Percentiles rank a stretch among this genome's conserved stretches.
Evolutionary conservation across 2,888 invertebrate species (phyloP).

Genomic region (Zeuzera pyrina): DNA sequence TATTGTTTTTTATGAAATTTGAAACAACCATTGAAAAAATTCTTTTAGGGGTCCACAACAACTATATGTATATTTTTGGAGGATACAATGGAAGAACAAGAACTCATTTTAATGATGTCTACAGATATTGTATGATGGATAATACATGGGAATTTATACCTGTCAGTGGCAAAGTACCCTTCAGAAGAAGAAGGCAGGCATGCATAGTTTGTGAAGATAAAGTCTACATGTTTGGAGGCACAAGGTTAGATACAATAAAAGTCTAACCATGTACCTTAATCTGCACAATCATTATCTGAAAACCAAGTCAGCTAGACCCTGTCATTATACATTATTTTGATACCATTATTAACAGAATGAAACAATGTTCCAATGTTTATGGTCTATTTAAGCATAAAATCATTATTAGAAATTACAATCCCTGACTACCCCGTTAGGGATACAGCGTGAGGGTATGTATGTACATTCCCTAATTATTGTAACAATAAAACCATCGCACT

Average conservation of each 20-base stretch:
- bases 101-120: constrained; percentile 88
- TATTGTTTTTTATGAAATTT: no score
- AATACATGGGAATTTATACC: constrained; percentile 76
- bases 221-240: constrained; percentile 92
- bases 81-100: constrained; percentile 87
- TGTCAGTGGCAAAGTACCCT: constrained; percentile 74
- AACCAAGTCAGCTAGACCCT: no score
- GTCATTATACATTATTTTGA: no score
- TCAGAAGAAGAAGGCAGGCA: constrained; percentile 82
- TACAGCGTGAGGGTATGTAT: no score
- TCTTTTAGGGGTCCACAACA: constrained; percentile 82
- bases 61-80: constrained; percentile 89
- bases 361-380: no score
- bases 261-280: constrained; percentile 2
- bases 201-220: constrained; percentile 82
- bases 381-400: no score
- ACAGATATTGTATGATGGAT: constrained; percentile 77
- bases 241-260: constrained; percentile 83
- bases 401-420: no score
- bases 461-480: no score
- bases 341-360: no score
- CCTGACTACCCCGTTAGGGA: no score
- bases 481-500: no score
- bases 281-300: no score
- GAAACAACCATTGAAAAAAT: neutral